These are phyloP conservation scores for Petrosia ficiformis DNA, from an alignment of 37 sponge, comb jelly and placozoan genomes.

Conservation along the genomic window DNA sequence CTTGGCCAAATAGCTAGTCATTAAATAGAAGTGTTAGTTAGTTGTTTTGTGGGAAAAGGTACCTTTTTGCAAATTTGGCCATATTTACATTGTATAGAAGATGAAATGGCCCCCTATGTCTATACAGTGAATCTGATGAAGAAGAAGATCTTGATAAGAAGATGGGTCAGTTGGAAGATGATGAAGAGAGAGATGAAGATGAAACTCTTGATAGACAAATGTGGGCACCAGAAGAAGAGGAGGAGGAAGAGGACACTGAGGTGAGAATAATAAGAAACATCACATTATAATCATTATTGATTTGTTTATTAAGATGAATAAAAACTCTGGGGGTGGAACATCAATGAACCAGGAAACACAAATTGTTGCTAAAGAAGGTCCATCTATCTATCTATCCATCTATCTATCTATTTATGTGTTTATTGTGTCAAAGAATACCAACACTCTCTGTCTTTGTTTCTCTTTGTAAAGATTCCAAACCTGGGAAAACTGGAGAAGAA, in stretches of 20 bases:
- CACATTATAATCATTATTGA: neutral
- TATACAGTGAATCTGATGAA: constrained; percentile 6
- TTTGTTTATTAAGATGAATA: constrained; percentile 4
- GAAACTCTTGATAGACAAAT: constrained; percentile 73
- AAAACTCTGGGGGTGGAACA: constrained; percentile 43
- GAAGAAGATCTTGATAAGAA: constrained; percentile 8
- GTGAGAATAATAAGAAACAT: neutral
- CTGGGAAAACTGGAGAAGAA: constrained; percentile 15
- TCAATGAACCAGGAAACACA: constrained; percentile 34
- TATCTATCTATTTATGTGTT: no score
- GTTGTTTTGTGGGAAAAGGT: no score
- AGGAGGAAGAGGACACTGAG: constrained; percentile 15
- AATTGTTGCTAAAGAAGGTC: constrained; percentile 70
- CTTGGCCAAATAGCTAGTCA: no score
- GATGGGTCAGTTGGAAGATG: constrained; percentile 39
- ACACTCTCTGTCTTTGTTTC: neutral
- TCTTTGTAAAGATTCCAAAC: neutral
- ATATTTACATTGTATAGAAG: no score
- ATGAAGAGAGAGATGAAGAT: constrained; percentile 55
- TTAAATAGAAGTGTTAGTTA: no score
- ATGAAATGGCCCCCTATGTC: no score
- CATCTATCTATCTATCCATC: no score
- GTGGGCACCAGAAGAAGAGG: constrained; percentile 80
- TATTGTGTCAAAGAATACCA: neutral
- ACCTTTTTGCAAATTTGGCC: no score